phyloP scores from a whole-genome alignment of 2,113 vertebrate genomes.

The Hirundichthys speculiger region DNA sequence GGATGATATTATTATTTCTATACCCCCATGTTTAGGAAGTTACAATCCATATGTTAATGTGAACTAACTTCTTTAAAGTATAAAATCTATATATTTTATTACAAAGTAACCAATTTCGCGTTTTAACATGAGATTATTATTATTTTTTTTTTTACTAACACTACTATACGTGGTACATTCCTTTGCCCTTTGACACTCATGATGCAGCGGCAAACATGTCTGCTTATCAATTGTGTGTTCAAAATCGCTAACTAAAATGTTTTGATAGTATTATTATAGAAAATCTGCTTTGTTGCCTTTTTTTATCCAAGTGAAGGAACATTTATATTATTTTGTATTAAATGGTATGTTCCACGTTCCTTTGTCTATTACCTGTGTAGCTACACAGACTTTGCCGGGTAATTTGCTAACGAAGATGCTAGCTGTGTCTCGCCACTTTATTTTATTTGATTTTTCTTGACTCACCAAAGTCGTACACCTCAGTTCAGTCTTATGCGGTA shows the following conservation, averaged over 20 bases:
- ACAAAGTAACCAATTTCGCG: no score
- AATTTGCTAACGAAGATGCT: constrained; percentile 16
- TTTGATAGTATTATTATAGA: constrained; percentile 33
- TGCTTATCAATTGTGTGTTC: constrained; percentile 17
- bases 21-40: no score
- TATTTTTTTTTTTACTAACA: no score
- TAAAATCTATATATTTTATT: no score
- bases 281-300: background rate
- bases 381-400: constrained; percentile 26
- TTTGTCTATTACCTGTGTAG: constrained; percentile 22
- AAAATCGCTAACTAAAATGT: constrained; percentile 45
- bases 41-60: no score
- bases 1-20: no score
- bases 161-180: constrained; percentile 51
- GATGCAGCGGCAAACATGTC: constrained; percentile 65
- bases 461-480: background rate
- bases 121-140: no score
- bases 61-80: no score
- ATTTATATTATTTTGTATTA: constrained; percentile 10
- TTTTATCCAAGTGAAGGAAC: background rate
- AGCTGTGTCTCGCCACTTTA: constrained; percentile 11
- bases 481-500: background rate
- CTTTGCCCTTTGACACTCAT: constrained; percentile 59
- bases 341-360: constrained; percentile 43
- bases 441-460: background rate